A percentile compares a stretch with the other conserved stretches of the same genome.
phyloP scores from a whole-genome alignment of 2,888 invertebrate species.

The Lasioglossum marginatum region DNA sequence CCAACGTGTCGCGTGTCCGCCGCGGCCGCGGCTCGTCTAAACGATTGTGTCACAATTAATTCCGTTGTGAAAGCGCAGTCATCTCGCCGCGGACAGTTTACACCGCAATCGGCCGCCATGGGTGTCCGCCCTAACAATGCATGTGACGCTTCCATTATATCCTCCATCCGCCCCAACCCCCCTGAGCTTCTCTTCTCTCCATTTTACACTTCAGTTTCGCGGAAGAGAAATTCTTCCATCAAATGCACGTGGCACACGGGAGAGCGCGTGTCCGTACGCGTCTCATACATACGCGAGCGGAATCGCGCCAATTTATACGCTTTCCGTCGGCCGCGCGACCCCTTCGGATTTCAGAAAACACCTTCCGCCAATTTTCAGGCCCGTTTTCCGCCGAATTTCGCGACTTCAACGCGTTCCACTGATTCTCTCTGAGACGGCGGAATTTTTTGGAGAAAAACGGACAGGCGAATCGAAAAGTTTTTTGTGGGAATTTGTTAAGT shows the following conservation, averaged over 20 bases:
- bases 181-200: constrained; percentile 1
- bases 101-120: constrained; percentile 40
- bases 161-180: constrained; percentile 6
- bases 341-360: constrained; percentile 1
- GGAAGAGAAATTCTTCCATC: constrained; percentile 1
- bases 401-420: neutral
- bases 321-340: neutral
- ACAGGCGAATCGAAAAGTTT: neutral
- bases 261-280: neutral
- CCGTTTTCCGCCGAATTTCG: neutral
- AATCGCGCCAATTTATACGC: constrained; percentile 13
- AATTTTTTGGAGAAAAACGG: neutral
- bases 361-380: neutral
- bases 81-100: constrained; percentile 50
- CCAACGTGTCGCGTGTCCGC: neutral
- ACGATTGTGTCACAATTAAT: constrained; percentile 44
- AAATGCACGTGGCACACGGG: neutral
- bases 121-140: constrained; percentile 45
- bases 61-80: constrained; percentile 11
- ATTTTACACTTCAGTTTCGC: constrained; percentile 25
- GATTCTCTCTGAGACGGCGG: neutral
- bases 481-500: neutral
- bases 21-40: constrained; percentile 11
- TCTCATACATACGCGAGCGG: neutral
- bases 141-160: constrained; percentile 41